phyloP scores from a whole-genome alignment of 2,797 vertebrate species.

The Picus viridis region DNA sequence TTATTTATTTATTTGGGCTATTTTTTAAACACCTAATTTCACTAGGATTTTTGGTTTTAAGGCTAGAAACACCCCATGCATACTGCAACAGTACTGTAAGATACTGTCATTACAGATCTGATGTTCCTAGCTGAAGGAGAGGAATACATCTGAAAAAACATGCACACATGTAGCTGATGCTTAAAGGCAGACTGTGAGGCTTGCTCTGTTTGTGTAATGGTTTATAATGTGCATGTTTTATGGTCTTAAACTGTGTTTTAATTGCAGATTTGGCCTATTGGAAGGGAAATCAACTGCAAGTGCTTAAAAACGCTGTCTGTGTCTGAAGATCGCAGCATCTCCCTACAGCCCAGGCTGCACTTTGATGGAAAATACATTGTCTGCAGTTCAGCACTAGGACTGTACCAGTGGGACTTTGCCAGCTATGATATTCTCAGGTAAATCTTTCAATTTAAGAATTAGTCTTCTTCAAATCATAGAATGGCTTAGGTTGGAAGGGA shows the following conservation, averaged over 20 bases:
- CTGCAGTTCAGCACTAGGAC: conserved; percentile 95
- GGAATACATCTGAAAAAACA: not conserved
- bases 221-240: not conserved
- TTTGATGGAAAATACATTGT: conserved; percentile 96
- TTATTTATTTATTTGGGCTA: rapidly evolving
- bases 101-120: not conserved
- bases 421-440: conserved; percentile 98
- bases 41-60: not conserved
- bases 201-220: not conserved
- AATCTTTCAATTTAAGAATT: conserved; percentile 22
- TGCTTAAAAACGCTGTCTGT: conserved; percentile 95
- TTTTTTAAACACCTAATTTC: not conserved
- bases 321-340: conserved; percentile 95
- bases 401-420: conserved; percentile 98
- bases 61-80: not conserved
- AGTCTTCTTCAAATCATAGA: not conserved
- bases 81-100: not conserved
- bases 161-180: not conserved
- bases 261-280: conserved; percentile 95
- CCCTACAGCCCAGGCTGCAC: conserved; percentile 94
- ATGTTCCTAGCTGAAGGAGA: not conserved
- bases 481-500: too few relatives aligned
- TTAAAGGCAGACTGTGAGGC: not conserved
- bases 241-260: conserved; percentile 14
- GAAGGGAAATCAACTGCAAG: conserved; percentile 97